These are phyloP conservation scores for Melanargia galathea DNA, from an alignment of 2,888 invertebrate genomes.

Conservation along the genomic window DNA sequence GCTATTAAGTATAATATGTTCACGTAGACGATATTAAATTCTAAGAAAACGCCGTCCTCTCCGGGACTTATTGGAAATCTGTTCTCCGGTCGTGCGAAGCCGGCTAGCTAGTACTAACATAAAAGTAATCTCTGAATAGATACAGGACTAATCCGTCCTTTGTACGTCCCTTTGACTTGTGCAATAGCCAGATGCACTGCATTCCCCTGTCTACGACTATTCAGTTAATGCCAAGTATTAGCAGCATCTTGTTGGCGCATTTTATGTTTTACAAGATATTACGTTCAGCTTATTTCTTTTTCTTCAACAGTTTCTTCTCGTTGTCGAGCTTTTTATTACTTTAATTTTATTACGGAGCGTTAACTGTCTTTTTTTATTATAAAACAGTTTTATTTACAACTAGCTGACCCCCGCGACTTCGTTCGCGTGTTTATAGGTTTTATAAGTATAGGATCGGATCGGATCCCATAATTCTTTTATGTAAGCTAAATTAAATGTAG, in stretches of 20 bases:
- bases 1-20: not conserved
- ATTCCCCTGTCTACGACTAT: constrained; percentile 29
- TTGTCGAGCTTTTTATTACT: not conserved
- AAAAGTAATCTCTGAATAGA: constrained; percentile 20
- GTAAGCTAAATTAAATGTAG: no score
- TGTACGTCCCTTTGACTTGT: constrained; percentile 29
- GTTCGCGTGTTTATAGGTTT: no score
- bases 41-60: not conserved
- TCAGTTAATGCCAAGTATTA: constrained; percentile 27
- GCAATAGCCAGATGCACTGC: constrained; percentile 30
- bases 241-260: constrained; percentile 12
- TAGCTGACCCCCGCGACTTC: no score
- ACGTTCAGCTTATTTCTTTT: not conserved
- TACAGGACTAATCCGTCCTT: constrained; percentile 32
- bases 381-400: not conserved
- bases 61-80: constrained; percentile 15
- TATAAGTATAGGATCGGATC: no score
- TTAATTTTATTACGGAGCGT: not conserved
- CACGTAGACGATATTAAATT: constrained; percentile 6
- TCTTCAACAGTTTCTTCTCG: not conserved
- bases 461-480: no score
- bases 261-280: constrained; percentile 15
- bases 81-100: not conserved
- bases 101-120: constrained; percentile 8
- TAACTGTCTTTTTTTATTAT: not conserved